phyloP scores from a whole-genome alignment of 2,113 vertebrate species.

The Nothobranchius furzeri region DNA sequence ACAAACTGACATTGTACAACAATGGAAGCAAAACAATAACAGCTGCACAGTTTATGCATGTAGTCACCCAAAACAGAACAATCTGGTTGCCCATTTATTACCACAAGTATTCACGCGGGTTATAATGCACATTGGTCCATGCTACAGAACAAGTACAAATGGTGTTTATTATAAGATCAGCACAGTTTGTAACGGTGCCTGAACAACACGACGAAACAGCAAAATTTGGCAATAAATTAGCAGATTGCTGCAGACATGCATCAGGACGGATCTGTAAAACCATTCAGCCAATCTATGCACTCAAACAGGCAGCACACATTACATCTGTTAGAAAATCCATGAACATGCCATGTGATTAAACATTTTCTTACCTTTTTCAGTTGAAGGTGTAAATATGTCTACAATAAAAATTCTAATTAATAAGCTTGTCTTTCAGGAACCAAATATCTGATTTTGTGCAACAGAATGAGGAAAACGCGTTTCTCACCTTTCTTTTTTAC shows the following conservation, averaged over 20 bases:
- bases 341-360: background rate
- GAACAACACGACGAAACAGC: background rate
- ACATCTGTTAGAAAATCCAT: background rate
- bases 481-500: slow-evolving; percentile 75
- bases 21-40: slow-evolving; percentile 14
- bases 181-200: no score
- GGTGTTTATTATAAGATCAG: no score
- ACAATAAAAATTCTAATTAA: background rate
- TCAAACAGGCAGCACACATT: slow-evolving; percentile 17
- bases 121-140: slow-evolving; percentile 25
- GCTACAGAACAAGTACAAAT: background rate
- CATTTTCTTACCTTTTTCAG: slow-evolving; percentile 73
- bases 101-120: background rate
- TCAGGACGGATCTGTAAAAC: background rate
- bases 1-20: background rate
- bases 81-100: slow-evolving; percentile 18
- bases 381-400: slow-evolving; percentile 78
- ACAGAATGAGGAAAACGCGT: background rate
- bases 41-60: background rate
- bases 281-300: slow-evolving; percentile 14
- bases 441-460: background rate
- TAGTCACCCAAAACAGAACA: slow-evolving; percentile 20
- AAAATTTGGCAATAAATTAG: slow-evolving; percentile 4
- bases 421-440: background rate
- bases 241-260: slow-evolving; percentile 36